These are phyloP conservation scores for Leuciscus waleckii DNA, from an alignment of 2,797 vertebrate genomes.

Conservation along the genomic window DNA sequence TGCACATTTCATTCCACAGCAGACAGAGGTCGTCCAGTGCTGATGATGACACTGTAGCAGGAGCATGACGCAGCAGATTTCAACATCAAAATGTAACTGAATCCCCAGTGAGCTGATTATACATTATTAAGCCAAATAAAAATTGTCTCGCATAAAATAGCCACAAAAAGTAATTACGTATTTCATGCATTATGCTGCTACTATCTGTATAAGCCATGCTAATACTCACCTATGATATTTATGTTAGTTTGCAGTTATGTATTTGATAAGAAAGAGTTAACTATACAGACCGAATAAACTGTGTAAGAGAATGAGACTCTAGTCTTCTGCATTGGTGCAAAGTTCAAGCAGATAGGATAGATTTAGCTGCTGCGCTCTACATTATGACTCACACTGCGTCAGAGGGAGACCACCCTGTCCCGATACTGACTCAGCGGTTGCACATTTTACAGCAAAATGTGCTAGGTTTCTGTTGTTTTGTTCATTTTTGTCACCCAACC, in stretches of 20 bases:
- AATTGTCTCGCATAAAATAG: no score
- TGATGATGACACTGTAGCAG: slow-evolving; percentile 4
- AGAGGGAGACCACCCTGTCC: slow-evolving; percentile 16
- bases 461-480: not conserved
- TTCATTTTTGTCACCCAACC: not conserved
- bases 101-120: not conserved
- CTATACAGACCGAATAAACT: not conserved
- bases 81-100: not conserved
- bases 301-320: not conserved
- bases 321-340: not conserved
- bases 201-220: not conserved
- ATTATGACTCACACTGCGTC: slow-evolving; percentile 33
- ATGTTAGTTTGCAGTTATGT: not conserved
- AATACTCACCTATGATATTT: not conserved
- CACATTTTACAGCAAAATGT: not conserved
- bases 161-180: no score
- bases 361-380: slow-evolving; percentile 1
- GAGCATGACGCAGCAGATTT: slow-evolving; percentile 26
- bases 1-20: not conserved
- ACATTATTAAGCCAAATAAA: not conserved
- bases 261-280: not conserved
- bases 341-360: slow-evolving; percentile 7
- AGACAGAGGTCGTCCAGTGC: slow-evolving; percentile 9
- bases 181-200: not conserved
- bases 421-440: not conserved